These are phyloP conservation scores for Macheiramphus alcinus DNA, from an alignment of 2,113 vertebrate genomes.

Conservation along the genomic window DNA sequence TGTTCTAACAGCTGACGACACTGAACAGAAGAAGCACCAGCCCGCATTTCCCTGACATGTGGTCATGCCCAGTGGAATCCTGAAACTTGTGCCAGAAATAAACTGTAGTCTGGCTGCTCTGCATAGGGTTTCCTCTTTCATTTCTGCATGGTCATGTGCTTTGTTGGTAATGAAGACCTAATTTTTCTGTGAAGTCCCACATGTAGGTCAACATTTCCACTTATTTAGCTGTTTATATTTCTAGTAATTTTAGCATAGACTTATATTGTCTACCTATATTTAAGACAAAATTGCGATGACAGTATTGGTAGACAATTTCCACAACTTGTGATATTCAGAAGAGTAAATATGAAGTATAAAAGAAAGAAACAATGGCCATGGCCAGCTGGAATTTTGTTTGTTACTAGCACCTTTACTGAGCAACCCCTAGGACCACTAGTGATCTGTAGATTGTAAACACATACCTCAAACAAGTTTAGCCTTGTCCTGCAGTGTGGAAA, in stretches of 20 bases:
- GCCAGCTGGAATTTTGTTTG: not conserved
- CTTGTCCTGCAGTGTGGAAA: not conserved
- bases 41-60: accelerated
- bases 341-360: not conserved
- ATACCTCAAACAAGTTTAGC: not conserved
- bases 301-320: not conserved
- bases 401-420: not conserved
- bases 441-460: not conserved
- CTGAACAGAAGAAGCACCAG: not conserved
- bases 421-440: not conserved
- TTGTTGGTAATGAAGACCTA: not conserved
- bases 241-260: not conserved
- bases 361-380: not conserved
- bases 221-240: not conserved
- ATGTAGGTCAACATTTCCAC: not conserved
- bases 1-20: not conserved
- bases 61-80: not conserved
- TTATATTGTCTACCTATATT: not conserved
- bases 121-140: not conserved
- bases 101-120: not conserved
- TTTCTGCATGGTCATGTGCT: not conserved
- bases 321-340: not conserved
- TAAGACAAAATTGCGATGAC: not conserved
- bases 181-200: not conserved
- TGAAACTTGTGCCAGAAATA: not conserved